Evolutionary conservation across 2,113 vertebrate species (phyloP), one percentile per base, ranked within the genome.

Genomic region (Cettia cetti): DNA sequence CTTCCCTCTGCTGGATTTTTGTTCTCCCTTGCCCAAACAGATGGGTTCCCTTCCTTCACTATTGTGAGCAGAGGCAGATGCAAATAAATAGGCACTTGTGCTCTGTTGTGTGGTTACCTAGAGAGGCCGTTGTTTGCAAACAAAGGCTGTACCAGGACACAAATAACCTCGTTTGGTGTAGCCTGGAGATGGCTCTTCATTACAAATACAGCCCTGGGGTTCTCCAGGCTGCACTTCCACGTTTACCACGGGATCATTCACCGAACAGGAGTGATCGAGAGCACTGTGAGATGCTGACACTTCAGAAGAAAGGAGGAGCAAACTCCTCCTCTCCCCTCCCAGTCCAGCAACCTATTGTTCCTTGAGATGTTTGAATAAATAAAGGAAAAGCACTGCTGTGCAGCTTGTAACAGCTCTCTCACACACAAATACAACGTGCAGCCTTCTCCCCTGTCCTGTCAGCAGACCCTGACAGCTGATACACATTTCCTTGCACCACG

Each of bases 91-190:
- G 85, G 64, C 72, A 63, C 33, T 94, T 76, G 53, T 71, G 54
- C 56, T 93, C n/a, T 28, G 81, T 56, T 76, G 59, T 91, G 69
- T 84, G 83, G 86, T 96, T 92, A 96, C 94, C 83, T 94, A 60
- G 93, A 90, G 82, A 96, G 91, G 90, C 81, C 6, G 40, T 35
- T 94, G 74, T 82, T 80, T 91, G 92, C 93, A 82, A 93, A 94
- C 87, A 95, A 94, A 95, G 66, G 76, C 86, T 53, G 52, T 26
- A 47, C 39, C 60, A 54, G 70, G 59, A 80, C 78, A 82, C 69
- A 85, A 81, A 80, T 26, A 89, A 10, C n/a, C 57, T 82, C 5
- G 0, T 70, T 89, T 49, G 44, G 57, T n/a, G 74, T 57, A 91
- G 81, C 61, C 81, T 92, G 65, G 91, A 95, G 86, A 76, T 74